phyloP scores from a whole-genome alignment of 2,113 vertebrate genomes.

The Brienomyrus brachyistius region DNA sequence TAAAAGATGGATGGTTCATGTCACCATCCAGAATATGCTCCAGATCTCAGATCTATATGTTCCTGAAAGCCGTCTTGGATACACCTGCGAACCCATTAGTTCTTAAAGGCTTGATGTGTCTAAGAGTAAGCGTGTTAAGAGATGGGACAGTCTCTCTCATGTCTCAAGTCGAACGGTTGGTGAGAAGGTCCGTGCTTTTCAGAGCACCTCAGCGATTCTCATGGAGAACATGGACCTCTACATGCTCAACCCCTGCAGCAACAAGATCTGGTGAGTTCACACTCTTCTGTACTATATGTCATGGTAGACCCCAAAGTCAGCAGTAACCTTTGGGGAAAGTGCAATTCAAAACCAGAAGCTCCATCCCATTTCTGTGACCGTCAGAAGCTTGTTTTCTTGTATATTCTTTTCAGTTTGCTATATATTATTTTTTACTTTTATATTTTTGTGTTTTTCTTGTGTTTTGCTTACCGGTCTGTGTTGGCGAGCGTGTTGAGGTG shows the following conservation, averaged over 20 bases:
- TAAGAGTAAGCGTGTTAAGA: not conserved
- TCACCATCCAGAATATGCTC: too few species aligned
- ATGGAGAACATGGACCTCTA: slow-evolving; percentile 99
- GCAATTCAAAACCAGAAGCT: not conserved
- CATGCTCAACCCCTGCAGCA: slow-evolving; percentile 97
- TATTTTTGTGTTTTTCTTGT: not conserved
- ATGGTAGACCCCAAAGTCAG: not conserved
- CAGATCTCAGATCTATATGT: too few species aligned
- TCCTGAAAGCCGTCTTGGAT: too few species aligned
- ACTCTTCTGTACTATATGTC: not conserved
- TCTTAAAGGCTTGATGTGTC: not conserved
- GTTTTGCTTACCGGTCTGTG: not conserved
- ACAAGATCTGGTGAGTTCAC: slow-evolving; percentile 87
- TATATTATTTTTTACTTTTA: too few species aligned
- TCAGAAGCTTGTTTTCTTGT: not conserved
- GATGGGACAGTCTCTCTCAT: not conserved
- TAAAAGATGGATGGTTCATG: too few species aligned
- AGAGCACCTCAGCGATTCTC: slow-evolving; percentile 95
- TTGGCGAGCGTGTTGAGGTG: not conserved
- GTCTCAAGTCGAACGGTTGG: not conserved
- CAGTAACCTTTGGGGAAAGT: not conserved
- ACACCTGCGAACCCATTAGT: too few species aligned
- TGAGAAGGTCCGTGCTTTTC: slow-evolving; percentile 5
- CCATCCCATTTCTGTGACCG: not conserved
- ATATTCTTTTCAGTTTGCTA: not conserved